phyloP scores from a whole-genome alignment of 1,140 invertebrate species.

The Drosophila nasuta region DNA sequence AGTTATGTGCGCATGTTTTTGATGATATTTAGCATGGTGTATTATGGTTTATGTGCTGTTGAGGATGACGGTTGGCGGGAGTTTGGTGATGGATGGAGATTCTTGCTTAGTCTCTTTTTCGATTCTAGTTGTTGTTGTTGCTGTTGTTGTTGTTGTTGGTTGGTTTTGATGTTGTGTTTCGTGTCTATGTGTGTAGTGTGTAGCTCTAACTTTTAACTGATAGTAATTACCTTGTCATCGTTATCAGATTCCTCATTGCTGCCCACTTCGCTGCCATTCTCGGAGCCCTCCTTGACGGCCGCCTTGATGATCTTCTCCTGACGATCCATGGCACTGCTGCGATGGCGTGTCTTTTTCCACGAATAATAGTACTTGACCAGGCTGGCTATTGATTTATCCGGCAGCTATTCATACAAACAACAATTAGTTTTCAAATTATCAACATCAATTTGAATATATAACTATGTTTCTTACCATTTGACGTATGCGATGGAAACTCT shows the following conservation, averaged over 20 bases:
- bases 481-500: constrained; percentile 98
- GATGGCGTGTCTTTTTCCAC: constrained; percentile 97
- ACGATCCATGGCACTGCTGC: constrained; percentile 96
- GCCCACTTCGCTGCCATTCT: constrained; percentile 90
- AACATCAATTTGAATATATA: background rate
- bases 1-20: background rate
- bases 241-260: constrained; percentile 95
- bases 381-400: constrained; percentile 98
- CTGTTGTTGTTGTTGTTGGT: constrained; percentile 8
- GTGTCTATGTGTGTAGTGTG: background rate
- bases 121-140: constrained; percentile 1
- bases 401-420: constrained; percentile 87
- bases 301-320: constrained; percentile 86
- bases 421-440: background rate
- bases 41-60: background rate
- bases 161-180: constrained; percentile 1
- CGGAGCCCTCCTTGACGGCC: constrained; percentile 89
- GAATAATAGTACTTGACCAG: constrained; percentile 99
- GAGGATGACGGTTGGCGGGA: background rate
- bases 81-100: background rate
- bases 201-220: constrained; percentile 43
- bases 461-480: constrained; percentile 92
- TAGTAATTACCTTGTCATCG: constrained; percentile 94
- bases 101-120: background rate
- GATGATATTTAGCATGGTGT: background rate